phyloP scores from a whole-genome alignment of 2,888 invertebrate species.

The Mesodorylaimus sp. region DNA sequence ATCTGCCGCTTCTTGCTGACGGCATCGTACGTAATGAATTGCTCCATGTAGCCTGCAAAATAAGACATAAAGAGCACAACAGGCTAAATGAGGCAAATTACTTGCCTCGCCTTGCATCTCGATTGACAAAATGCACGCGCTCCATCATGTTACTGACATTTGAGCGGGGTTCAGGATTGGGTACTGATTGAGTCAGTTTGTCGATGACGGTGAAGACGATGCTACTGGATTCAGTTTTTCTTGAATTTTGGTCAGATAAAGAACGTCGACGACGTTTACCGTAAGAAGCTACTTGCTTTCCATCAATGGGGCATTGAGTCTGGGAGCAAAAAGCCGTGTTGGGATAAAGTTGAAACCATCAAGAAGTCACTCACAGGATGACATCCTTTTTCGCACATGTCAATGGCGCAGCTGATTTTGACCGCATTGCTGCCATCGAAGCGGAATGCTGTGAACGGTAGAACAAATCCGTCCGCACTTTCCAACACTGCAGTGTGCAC shows the following conservation, averaged over 20 bases:
- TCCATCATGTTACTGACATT: too few species aligned
- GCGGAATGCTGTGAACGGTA: slow-evolving; percentile 5
- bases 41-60: not conserved
- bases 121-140: too few species aligned
- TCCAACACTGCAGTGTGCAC: not conserved
- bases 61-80: too few species aligned
- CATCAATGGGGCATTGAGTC: not conserved
- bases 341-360: too few species aligned
- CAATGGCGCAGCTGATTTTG: slow-evolving; percentile 4
- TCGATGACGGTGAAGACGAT: slow-evolving; percentile 9
- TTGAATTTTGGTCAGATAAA: not conserved
- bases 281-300: not conserved
- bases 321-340: too few species aligned
- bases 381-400: slow-evolving; percentile 9
- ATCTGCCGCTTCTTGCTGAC: not conserved
- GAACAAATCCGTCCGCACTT: not conserved
- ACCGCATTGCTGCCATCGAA: slow-evolving; percentile 9
- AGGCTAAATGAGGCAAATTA: too few species aligned
- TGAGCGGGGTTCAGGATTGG: not conserved
- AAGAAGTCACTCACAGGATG: slow-evolving; percentile 5
- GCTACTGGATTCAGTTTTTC: not conserved
- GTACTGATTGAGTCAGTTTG: not conserved
- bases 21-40: too few species aligned
- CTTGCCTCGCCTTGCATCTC: too few species aligned
- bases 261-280: not conserved